Evolutionary conservation across 2,888 invertebrate genomes (phyloP).

Genomic region (Folsomia candida): DNA sequence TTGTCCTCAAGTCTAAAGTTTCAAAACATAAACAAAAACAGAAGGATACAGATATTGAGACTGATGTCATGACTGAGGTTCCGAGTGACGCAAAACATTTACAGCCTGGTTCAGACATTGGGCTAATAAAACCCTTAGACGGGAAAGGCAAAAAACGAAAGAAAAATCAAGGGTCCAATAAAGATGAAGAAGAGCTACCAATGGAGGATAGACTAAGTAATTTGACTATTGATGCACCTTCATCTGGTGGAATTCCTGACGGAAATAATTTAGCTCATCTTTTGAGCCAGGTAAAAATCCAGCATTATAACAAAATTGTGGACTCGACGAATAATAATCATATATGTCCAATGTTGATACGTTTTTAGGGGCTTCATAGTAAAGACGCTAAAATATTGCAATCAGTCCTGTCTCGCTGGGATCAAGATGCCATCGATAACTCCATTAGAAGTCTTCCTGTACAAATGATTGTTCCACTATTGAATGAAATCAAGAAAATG

Average conservation of each 20-base stretch:
- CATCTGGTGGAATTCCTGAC: constrained; percentile 58
- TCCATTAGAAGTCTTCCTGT: constrained; percentile 75
- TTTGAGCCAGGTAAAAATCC: constrained; percentile 65
- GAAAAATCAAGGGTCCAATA: constrained; percentile 51
- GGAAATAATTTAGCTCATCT: constrained; percentile 75
- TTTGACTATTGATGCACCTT: constrained; percentile 64
- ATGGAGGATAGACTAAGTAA: constrained; percentile 81
- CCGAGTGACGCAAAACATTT: constrained; percentile 59
- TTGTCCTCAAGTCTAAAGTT: constrained; percentile 44
- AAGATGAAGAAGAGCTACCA: constrained; percentile 61
- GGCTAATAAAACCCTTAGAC: constrained; percentile 37
- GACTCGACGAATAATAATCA: neutral
- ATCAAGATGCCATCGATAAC: constrained; percentile 66
- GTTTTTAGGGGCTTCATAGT: constrained; percentile 70
- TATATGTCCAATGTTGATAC: constrained; percentile 53
- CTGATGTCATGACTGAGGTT: constrained; percentile 44
- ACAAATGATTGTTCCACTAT: constrained; percentile 67
- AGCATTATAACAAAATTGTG: neutral
- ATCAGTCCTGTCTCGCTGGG: constrained; percentile 68
- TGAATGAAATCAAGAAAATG: constrained; percentile 69
- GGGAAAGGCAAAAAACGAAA: constrained; percentile 53
- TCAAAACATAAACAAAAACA: constrained; percentile 7
- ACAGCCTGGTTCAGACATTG: constrained; percentile 54
- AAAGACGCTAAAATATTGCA: constrained; percentile 72
- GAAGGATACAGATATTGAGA: neutral